Percentiles rank a stretch among this genome's conserved stretches.
These are phyloP conservation scores for Drosophila pseudotalamancana DNA, from an alignment of 2,888 invertebrate genomes.

Conservation along the genomic window DNA sequence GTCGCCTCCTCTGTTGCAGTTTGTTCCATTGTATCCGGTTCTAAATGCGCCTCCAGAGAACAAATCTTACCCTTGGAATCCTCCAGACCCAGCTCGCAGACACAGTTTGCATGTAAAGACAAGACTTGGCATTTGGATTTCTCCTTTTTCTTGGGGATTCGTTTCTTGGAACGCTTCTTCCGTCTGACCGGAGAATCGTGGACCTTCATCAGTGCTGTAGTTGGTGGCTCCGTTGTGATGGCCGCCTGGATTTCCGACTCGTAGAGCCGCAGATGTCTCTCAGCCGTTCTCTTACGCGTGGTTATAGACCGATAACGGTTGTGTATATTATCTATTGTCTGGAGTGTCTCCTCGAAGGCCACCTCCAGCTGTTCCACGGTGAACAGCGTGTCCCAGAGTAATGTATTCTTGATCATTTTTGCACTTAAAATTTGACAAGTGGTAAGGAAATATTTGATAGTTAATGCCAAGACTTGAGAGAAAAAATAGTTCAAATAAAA, in stretches of 20 bases:
- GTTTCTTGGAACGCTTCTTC: background rate
- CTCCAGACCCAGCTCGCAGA: conserved; percentile 1
- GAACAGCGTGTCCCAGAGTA: conserved; percentile 46
- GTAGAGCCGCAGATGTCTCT: conserved; percentile 20
- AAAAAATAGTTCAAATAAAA: no score
- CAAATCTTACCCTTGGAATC: background rate
- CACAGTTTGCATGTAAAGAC: conserved; percentile 3
- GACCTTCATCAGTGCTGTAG: conserved; percentile 4
- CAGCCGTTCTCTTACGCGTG: conserved; percentile 6
- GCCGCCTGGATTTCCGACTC: conserved; percentile 62
- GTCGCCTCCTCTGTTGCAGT: background rate
- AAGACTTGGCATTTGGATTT: background rate
- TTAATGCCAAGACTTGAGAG: background rate
- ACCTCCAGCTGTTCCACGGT: conserved; percentile 51
- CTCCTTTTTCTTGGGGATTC: background rate
- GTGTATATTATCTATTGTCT: conserved; percentile 34
- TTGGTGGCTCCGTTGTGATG: conserved; percentile 26
- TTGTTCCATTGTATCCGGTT: conserved; percentile 1
- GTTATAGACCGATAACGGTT: conserved; percentile 44
- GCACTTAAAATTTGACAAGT: conserved; percentile 36
- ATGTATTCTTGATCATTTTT: conserved; percentile 36
- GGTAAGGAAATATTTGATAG: conserved; percentile 7
- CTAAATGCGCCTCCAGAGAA: conserved; percentile 13
- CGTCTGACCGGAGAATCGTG: conserved; percentile 1
- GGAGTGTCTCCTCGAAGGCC: conserved; percentile 44